These are phyloP conservation scores for Hyposmocoma kahamanoa DNA, from an alignment of 1,140 invertebrate genomes.

Conservation along the genomic window DNA sequence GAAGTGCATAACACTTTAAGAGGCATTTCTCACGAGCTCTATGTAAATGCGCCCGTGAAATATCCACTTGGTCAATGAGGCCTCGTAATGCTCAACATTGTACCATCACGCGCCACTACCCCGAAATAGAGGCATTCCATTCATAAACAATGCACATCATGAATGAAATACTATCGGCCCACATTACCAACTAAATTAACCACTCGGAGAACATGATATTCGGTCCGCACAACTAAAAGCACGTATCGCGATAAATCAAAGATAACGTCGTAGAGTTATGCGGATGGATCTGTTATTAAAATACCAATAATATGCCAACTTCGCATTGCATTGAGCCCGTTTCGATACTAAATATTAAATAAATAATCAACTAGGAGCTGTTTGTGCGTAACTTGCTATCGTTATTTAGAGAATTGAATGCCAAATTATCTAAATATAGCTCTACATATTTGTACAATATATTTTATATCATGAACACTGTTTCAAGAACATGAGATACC, in stretches of 20 bases:
- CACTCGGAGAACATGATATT: slow-evolving; percentile 37
- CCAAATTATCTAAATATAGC: too few species aligned
- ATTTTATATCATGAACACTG: not conserved
- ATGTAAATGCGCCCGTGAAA: slow-evolving; percentile 46
- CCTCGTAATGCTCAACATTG: slow-evolving; percentile 32
- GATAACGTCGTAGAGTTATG: slow-evolving; percentile 60
- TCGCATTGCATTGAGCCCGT: slow-evolving; percentile 44
- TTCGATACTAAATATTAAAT: slow-evolving; percentile 38
- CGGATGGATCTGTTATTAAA: slow-evolving; percentile 56
- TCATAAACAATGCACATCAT: slow-evolving; percentile 55
- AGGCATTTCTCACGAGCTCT: slow-evolving; percentile 32
- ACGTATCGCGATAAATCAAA: slow-evolving; percentile 51
- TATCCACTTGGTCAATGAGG: slow-evolving; percentile 36
- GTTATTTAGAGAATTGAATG: slow-evolving; percentile 8
- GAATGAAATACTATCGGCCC: slow-evolving; percentile 36
- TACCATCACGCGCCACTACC: slow-evolving; percentile 46
- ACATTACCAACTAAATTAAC: slow-evolving; percentile 51
- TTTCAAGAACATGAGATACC: not conserved
- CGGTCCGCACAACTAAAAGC: slow-evolving; percentile 33
- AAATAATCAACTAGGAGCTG: slow-evolving; percentile 38
- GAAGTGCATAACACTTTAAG: too few species aligned
- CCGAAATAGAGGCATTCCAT: slow-evolving; percentile 49
- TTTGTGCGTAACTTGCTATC: slow-evolving; percentile 19
- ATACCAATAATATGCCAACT: slow-evolving; percentile 58
- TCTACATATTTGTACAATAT: not conserved